Conservation (phyloP, 2,113 vertebrate genomes). For the Alligator mississippiensis region DNA sequence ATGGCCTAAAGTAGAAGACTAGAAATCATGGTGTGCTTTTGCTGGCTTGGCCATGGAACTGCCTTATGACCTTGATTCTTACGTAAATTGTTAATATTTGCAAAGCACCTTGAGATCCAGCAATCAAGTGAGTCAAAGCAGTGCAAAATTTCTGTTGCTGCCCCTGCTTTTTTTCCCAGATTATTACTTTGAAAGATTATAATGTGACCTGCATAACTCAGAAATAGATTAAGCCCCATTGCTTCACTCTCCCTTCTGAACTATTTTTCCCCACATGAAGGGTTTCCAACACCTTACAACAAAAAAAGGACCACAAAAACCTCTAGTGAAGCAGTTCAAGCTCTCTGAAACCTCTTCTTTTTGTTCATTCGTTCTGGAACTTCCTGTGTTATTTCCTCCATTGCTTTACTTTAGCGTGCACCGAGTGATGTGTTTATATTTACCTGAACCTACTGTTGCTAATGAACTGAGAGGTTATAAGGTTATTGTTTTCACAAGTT, state of each 20-base stretch:
- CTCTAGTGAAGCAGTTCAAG: neutral
- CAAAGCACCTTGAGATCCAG: neutral
- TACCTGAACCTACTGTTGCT: neutral
- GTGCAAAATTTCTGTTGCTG: neutral
- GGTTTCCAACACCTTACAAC: neutral
- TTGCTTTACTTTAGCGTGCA: neutral
- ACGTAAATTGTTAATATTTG: neutral
- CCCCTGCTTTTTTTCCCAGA: neutral
- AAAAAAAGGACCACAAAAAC: neutral
- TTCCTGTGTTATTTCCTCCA: neutral
- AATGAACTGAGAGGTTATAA: neutral
- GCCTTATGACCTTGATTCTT: neutral
- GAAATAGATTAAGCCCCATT: neutral
- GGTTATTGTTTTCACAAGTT: neutral
- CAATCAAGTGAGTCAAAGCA: neutral
- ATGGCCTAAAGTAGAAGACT: neutral
- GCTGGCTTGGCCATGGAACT: neutral
- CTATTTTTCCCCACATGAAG: neutral
- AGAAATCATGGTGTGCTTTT: neutral
- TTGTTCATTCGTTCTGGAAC: conserved; percentile 6
- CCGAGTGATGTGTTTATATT: neutral
- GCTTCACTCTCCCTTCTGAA: neutral
- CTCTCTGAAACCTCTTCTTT: conserved; percentile 8
- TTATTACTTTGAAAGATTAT: neutral
- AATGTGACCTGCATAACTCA: neutral